Base-by-base conservation (phyloP, 2,888 invertebrate species). In the Ceratothoa steindachneri region DNA sequence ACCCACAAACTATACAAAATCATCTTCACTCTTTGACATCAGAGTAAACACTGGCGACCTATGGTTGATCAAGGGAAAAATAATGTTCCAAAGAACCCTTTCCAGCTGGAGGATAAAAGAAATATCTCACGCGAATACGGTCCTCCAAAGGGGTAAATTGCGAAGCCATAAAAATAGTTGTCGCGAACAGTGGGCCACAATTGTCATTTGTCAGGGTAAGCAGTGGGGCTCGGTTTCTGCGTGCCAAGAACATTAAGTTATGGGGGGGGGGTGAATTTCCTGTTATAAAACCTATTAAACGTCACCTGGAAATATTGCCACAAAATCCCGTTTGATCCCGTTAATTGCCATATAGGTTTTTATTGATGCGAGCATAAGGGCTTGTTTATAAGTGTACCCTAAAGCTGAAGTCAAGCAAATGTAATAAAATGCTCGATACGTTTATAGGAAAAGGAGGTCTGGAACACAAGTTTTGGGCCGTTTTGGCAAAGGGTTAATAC, bases 1-100 rank as follows among this genome's bases (percentile, higher is more conserved):
- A n/a, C n/a, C n/a, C n/a, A n/a, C n/a, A n/a, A n/a, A n/a, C n/a
- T n/a, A n/a, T n/a, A n/a, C n/a, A 60, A 60, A 24, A 60, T 60
- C 60, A 60, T 60, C 60, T 24, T 60, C 60, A 60, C 60, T 60
- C 60, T 24, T 60, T 60, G 60, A n/a, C 60, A 24, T 60, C 60
- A 24, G 24, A n/a, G 24, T 60, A 4, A 60, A 24, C 60, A 60
- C 60, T 60, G 60, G 24, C 1, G 19, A 24, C 22, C 22, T 60
- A 60, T 22, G 19, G 60, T n/a, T n/a, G 60, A 60, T 60, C 60
- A 24, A 22, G 24, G n/a, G 27, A 60, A 60, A 51, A 60, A 24
- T 24, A 24, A 60, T 22, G 27, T 24, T 12, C 19, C 27, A 24
- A 22, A 60, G n/a, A n/a, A 60, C n/a, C 27, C 60, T 60, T 24